phyloP scores from a whole-genome alignment of 2,888 invertebrate genomes.

The Trachelus stipa region DNA sequence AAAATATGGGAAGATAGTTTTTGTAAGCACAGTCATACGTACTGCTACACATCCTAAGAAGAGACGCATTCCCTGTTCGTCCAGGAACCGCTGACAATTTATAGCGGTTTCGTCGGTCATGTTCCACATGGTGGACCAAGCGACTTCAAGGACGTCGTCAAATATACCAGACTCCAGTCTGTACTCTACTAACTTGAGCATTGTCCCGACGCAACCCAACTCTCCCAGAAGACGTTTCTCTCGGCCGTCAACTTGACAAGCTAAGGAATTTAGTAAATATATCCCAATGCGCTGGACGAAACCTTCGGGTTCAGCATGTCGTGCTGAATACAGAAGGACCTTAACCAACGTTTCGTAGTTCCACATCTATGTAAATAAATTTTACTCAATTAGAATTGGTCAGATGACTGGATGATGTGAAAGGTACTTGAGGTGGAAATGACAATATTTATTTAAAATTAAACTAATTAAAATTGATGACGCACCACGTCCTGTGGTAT shows the following conservation, averaged over 20 bases:
- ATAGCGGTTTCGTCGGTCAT: constrained; percentile 95
- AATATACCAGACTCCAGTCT: constrained; percentile 82
- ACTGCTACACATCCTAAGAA: constrained; percentile 91
- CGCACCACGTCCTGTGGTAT: constrained; percentile 94
- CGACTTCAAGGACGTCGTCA: constrained; percentile 96
- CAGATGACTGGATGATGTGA: neutral
- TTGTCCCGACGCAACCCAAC: constrained; percentile 85
- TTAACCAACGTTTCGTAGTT: constrained; percentile 89
- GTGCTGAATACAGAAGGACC: constrained; percentile 84
- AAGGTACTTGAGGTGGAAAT: neutral
- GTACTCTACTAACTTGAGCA: constrained; percentile 88
- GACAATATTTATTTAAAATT: neutral
- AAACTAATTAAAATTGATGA: constrained; percentile 32
- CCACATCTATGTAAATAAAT: constrained; percentile 76
- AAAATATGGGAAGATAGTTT: constrained; percentile 9
- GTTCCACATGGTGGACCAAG: constrained; percentile 99
- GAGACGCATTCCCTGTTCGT: constrained; percentile 88
- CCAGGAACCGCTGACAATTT: constrained; percentile 92
- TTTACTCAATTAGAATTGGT: neutral
- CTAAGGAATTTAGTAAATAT: constrained; percentile 93
- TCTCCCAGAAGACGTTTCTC: constrained; percentile 94
- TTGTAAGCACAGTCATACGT: constrained; percentile 48
- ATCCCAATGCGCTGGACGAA: constrained; percentile 96
- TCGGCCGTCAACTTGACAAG: constrained; percentile 94
- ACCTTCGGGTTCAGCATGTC: constrained; percentile 85